Base-by-base conservation (phyloP, 2,888 invertebrate species). In the Calameuta pallipes region DNA sequence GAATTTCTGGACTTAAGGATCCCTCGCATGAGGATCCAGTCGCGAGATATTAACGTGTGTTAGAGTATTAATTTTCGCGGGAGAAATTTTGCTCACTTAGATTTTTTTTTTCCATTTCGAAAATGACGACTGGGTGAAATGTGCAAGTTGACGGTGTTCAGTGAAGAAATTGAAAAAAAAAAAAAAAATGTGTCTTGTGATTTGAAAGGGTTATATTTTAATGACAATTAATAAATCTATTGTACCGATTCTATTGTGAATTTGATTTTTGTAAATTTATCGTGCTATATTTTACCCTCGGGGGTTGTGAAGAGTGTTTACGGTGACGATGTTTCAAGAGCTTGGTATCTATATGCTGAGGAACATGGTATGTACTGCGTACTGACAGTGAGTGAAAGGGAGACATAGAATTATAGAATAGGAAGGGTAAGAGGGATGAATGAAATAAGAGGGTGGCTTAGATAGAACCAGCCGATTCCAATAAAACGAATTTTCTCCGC, bases 401-500 rank as follows among this genome's bases (percentile, higher is more conserved):
- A 71, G 71, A 34, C 33, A 71, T 56, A 71, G 71, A 71, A 71
- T 34, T 71, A 34, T 71, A 30, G 31, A 71, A 31, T 23, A 56
- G 31, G 71, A 15, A 23, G 31, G 34, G 34, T 31, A 71, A 71
- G 71, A 71, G 78, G 75, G 77, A 75, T 73, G 79, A 74, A 68
- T 68, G 79, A 81, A 80, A 79, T 78, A 76, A 41, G n/a, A 77
- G 77, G 74, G 77, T 73, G 76, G 69, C 35, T 78, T 75, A 78
- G 56, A 23, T 56, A 56, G 56, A 56, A 56, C 78, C 75, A 80
- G 80, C 82, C 84, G 87, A 86, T 89, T 88, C 87, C 89, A 90
- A 91, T 90, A 90, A 90, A 89, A 88, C 86, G 89, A 89, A 88
- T 88, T 89, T 90, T 89, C 90, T 83, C 86, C 87, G 87, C 87